Conservation (phyloP, 64 coral and sea anemone genomes). For the Pachyseris speciosa region DNA sequence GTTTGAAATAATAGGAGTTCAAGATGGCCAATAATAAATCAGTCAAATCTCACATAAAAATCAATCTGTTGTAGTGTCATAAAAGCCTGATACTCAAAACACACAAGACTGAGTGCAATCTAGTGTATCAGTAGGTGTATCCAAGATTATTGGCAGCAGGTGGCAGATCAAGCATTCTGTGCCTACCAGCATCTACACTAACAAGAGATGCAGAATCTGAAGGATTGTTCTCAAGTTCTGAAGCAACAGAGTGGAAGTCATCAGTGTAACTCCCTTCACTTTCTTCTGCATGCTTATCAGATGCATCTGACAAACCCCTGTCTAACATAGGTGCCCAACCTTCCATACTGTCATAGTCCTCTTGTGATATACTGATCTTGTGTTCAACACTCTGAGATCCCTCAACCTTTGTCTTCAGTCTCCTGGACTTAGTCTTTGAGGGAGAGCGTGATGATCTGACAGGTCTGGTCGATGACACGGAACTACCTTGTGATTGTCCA, state of each 20-base stretch:
- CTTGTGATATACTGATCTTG: background rate
- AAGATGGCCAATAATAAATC: too few species aligned
- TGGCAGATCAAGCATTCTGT: slow-evolving; percentile 11
- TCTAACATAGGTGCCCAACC: background rate
- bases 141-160: slow-evolving; percentile 44
- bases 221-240: background rate
- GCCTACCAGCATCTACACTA: background rate
- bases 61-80: too few species aligned
- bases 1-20: too few species aligned
- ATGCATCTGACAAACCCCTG: background rate
- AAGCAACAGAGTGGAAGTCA: slow-evolving; percentile 36
- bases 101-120: too few species aligned
- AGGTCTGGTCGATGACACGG: background rate
- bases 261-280: slow-evolving; percentile 18
- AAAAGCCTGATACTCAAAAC: too few species aligned
- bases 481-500: slow-evolving; percentile 4
- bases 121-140: slow-evolving; percentile 37
- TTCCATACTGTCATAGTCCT: background rate
- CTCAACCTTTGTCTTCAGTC: background rate
- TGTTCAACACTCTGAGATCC: background rate
- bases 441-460: slow-evolving; percentile 7
- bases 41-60: too few species aligned
- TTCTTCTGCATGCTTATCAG: background rate
- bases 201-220: background rate
- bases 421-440: slow-evolving; percentile 3